phyloP scores from a whole-genome alignment of 2,888 invertebrate species.

The Cylindroiulus punctatus region DNA sequence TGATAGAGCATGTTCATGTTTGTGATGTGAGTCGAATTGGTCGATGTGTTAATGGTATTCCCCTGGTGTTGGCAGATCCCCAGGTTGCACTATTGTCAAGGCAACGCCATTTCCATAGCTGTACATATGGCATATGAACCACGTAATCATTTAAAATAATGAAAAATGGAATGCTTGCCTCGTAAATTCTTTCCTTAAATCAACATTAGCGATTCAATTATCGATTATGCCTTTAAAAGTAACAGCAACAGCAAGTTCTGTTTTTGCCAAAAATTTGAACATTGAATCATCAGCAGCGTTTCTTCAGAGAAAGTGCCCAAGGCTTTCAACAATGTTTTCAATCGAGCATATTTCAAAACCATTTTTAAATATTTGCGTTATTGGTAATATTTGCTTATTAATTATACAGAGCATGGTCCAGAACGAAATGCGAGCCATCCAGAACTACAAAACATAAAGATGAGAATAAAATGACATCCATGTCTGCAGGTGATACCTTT shows the following conservation, averaged over 20 bases:
- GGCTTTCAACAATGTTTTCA: neutral
- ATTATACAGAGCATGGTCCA: neutral
- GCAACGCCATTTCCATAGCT: slow-evolving; percentile 22
- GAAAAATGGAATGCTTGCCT: neutral
- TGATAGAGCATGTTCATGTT: neutral
- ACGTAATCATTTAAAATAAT: neutral
- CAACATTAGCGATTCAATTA: slow-evolving; percentile 19
- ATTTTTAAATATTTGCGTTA: neutral
- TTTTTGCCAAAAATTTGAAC: neutral
- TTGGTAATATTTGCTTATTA: neutral
- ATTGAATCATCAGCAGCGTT: no score
- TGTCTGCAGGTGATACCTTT: neutral
- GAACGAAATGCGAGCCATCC: neutral
- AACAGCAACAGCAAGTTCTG: neutral
- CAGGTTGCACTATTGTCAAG: slow-evolving; percentile 17
- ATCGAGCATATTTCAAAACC: neutral
- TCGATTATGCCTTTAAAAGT: neutral
- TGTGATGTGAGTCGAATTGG: neutral
- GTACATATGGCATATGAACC: neutral
- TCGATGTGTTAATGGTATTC: neutral
- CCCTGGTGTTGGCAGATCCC: slow-evolving; percentile 8
- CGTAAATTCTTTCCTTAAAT: slow-evolving; percentile 21
- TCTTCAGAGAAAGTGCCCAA: no score
- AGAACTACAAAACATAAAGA: neutral
- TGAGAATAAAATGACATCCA: neutral